Evolutionary conservation across 2,797 vertebrate species (phyloP).

Genomic region (Acanthurus tractus): DNA sequence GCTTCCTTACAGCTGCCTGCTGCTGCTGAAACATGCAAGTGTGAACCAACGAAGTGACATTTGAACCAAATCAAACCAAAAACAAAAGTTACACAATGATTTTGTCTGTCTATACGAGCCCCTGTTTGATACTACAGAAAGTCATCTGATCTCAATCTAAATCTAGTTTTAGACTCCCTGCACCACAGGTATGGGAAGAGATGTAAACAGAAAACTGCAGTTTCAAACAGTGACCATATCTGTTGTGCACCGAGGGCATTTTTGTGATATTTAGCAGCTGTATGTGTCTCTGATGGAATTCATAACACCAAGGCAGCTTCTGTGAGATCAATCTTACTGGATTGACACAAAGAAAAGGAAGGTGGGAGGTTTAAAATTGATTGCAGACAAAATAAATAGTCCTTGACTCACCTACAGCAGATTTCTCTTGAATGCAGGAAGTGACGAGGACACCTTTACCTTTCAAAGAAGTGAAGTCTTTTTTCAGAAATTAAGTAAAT

Average conservation of each 20-base stretch:
- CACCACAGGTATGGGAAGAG: background rate
- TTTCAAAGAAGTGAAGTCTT: slow-evolving; percentile 14
- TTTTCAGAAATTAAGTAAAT: slow-evolving; percentile 19
- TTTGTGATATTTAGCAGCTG: slow-evolving; percentile 7
- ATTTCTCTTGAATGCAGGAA: slow-evolving; percentile 27
- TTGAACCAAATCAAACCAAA: background rate
- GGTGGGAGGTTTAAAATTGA: slow-evolving; percentile 2
- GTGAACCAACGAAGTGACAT: background rate
- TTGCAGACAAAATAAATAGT: slow-evolving; percentile 7
- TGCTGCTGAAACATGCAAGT: background rate
- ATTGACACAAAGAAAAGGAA: slow-evolving; percentile 14
- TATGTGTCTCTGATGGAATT: background rate
- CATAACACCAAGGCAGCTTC: slow-evolving; percentile 7
- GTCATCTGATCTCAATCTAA: background rate
- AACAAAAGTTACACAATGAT: background rate
- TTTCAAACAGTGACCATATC: too few relatives aligned
- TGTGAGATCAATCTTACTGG: background rate
- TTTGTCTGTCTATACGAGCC: too few relatives aligned
- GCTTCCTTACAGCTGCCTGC: background rate
- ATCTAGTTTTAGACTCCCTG: background rate
- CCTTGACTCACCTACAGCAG: slow-evolving; percentile 21
- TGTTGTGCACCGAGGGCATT: background rate
- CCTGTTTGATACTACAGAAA: too few relatives aligned
- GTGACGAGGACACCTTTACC: background rate
- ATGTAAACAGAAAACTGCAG: background rate